Evolutionary conservation across 2,888 invertebrate genomes (phyloP).

Genomic region (Actias luna): DNA sequence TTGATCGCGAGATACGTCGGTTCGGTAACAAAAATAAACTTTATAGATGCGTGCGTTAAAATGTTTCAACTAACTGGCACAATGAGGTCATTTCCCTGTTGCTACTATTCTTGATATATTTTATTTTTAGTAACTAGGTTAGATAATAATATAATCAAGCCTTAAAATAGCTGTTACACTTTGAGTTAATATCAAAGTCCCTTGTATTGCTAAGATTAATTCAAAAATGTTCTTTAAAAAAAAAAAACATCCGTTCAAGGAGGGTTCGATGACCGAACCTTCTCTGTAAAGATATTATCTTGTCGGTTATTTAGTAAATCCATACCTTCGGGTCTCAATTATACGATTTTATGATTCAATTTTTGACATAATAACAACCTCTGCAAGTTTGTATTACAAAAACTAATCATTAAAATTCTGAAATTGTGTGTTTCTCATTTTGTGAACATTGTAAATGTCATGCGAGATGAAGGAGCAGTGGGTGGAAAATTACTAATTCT

Average conservation of each 20-base stretch:
- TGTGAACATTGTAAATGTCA: neutral
- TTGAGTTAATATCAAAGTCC: neutral
- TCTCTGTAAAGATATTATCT: neutral
- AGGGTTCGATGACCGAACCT: neutral
- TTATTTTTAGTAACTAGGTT: conserved; percentile 62
- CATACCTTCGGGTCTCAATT: no score
- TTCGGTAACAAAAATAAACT: conserved; percentile 69
- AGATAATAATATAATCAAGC: conserved; percentile 26
- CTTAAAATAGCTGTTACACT: conserved; percentile 21
- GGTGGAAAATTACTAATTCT: neutral
- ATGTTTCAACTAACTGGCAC: conserved; percentile 59
- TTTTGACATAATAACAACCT: neutral
- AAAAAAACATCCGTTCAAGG: neutral
- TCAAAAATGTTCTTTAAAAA: neutral
- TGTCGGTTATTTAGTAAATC: neutral
- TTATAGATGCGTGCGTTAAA: conserved; percentile 72
- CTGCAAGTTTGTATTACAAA: no score
- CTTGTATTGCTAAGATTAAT: neutral
- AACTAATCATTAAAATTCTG: no score
- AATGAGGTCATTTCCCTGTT: conserved; percentile 76
- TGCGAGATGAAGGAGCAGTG: neutral
- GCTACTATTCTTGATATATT: conserved; percentile 57
- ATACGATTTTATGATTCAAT: neutral
- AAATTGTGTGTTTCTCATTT: neutral
- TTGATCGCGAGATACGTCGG: conserved; percentile 66